These are phyloP conservation scores for Rynchops niger DNA, from an alignment of 2,113 vertebrate genomes.

Conservation along the genomic window DNA sequence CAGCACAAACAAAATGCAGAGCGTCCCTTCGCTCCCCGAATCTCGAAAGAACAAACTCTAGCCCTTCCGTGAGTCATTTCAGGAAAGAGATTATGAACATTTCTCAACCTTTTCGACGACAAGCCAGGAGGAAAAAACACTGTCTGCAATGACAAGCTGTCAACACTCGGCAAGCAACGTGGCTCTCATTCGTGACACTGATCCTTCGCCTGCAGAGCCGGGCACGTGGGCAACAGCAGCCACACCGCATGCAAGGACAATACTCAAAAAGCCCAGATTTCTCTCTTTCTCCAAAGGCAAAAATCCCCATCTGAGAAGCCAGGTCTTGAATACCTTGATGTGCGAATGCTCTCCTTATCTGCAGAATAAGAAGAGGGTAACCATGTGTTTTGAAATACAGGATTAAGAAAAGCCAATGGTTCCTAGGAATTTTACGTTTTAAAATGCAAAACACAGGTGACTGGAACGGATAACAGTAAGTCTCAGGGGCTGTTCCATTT, in stretches of 20 bases:
- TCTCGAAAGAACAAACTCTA: background rate
- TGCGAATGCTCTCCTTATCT: background rate
- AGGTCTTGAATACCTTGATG: background rate
- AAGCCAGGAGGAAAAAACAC: background rate
- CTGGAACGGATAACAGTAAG: background rate
- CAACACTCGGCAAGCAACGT: rapidly evolving
- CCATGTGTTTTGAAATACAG: background rate
- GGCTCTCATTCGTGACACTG: background rate
- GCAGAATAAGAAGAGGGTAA: background rate
- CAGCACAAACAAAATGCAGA: background rate
- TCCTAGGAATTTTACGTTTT: background rate
- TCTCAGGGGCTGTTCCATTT: background rate
- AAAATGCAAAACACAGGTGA: background rate
- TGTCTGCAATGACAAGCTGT: background rate
- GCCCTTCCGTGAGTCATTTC: rapidly evolving
- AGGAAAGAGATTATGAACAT: background rate
- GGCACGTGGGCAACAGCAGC: background rate
- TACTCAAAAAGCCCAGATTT: background rate
- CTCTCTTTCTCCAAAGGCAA: background rate
- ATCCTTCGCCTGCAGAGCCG: background rate
- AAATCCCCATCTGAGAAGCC: background rate
- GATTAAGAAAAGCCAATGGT: background rate
- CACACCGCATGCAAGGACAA: background rate
- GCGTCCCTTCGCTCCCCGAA: background rate
- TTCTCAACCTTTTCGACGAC: background rate